Base-by-base conservation (phyloP, 2,113 vertebrate genomes). In the Phyllostomus discolor region DNA sequence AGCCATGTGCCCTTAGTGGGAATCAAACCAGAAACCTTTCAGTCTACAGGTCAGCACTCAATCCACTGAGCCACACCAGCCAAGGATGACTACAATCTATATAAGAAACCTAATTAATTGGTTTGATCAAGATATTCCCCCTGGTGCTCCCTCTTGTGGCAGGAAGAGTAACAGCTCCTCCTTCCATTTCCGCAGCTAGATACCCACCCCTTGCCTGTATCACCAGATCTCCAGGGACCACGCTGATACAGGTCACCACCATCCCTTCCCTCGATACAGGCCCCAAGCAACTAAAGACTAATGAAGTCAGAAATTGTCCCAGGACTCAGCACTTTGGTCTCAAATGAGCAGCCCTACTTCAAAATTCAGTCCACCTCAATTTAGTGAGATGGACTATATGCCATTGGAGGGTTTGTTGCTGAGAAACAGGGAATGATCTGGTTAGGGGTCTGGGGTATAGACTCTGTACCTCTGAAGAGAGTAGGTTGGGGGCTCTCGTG, bases 81-180 rank as follows among this genome's bases (percentile, higher is more conserved):
- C 57, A 59, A 59, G 57, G 57, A 59, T 59, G 24, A 59, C 57
- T 26, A 59, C 57, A 24, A 59, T 59, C 9, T 46, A 15, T 31
- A 41, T 12, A 31, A 48, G 46, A 50, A 50, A 35, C 54, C 50
- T 35, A 8, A 28, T n/a, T 50, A n/a, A 86, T 9, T 0, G 26
- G 33, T n/a, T 19, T 4, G 28, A 72, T 59, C 7, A 7, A 64
- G 70, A 64, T 1, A 0, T 57, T 33, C 19, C 12, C 26, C 0
- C 62, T 62, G 19, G 38, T 35, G 70, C 90, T 43, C 95, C 88
- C 59, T 15, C 91, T 92, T 72, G 88, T 92, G 96, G 33, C 48
- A n/a, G 15, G 10, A 92, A 94, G 20, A 90, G 28, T 88, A 96
- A 88, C 50, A 78, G 38, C 38, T 28, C 2, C 2, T 80, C 57